These are phyloP conservation scores for Rhizomys pruinosus DNA, from an alignment of 2,113 vertebrate species.

Conservation along the genomic window DNA sequence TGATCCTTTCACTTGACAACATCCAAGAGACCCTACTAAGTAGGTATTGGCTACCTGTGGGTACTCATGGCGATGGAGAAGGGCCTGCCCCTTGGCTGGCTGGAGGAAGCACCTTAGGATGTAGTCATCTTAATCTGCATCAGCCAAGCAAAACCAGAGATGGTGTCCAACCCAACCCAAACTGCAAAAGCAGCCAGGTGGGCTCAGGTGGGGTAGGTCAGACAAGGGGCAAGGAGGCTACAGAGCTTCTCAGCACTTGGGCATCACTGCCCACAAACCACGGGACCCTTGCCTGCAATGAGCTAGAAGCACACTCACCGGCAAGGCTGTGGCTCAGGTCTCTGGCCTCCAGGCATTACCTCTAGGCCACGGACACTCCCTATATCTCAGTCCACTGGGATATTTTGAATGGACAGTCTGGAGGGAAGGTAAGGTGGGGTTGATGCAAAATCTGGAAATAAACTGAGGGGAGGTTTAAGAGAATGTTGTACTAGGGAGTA, in stretches of 20 bases:
- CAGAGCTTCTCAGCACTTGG: neutral
- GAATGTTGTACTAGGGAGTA: neutral
- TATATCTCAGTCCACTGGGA: neutral
- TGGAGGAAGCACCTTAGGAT: neutral
- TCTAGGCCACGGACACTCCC: accelerated
- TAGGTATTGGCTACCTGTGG: neutral
- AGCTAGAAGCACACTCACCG: neutral
- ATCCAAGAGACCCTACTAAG: neutral
- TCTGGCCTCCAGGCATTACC: neutral
- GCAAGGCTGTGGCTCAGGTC: neutral
- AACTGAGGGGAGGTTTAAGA: neutral
- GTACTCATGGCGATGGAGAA: neutral
- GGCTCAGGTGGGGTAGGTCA: neutral
- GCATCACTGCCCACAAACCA: too few species aligned
- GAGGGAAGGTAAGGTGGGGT: neutral
- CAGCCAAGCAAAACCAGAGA: neutral
- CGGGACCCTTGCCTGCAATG: accelerated
- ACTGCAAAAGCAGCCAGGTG: neutral
- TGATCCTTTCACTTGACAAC: neutral
- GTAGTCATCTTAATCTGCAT: neutral
- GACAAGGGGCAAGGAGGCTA: neutral
- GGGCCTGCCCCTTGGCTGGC: neutral
- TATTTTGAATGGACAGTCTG: neutral
- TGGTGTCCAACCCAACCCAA: neutral
- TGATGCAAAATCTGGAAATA: neutral